Conservation (phyloP, 2,797 vertebrate genomes). For the Moxostoma hubbsi region DNA sequence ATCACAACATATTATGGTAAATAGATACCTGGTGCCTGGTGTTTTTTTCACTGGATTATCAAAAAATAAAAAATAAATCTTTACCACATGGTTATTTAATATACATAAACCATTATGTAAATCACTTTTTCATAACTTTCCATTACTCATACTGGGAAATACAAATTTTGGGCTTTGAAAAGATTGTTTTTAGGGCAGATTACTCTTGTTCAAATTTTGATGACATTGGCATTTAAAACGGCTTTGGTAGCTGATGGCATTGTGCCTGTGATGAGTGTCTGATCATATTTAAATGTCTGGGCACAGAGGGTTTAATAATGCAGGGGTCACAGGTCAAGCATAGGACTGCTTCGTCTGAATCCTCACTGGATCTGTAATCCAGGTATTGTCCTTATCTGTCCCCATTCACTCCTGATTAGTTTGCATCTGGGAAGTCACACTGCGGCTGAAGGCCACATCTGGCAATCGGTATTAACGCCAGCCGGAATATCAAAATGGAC, state of each 20-base stretch:
- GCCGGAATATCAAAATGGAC: constrained; percentile 26
- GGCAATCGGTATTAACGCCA: constrained; percentile 40
- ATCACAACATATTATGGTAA: too few relatives aligned
- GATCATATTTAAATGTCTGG: constrained; percentile 72
- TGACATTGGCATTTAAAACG: constrained; percentile 65
- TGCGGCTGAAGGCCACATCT: constrained; percentile 23
- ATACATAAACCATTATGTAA: too few relatives aligned
- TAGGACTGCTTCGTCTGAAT: constrained; percentile 40
- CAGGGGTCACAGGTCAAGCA: constrained; percentile 21
- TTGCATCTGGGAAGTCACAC: constrained; percentile 67
- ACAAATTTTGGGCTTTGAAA: not conserved
- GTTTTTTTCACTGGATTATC: too few relatives aligned
- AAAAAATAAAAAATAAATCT: too few relatives aligned
- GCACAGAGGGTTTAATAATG: constrained; percentile 68
- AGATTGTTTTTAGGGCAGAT: constrained; percentile 39
- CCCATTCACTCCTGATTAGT: constrained; percentile 73
- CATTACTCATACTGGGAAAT: too few relatives aligned
- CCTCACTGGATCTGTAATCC: constrained; percentile 62
- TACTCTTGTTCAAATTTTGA: constrained; percentile 2
- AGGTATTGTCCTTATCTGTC: constrained; percentile 74
- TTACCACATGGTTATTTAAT: too few relatives aligned
- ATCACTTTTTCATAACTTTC: too few relatives aligned
- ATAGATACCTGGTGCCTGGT: too few relatives aligned
- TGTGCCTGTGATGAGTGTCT: constrained; percentile 70
- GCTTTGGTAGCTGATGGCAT: constrained; percentile 57